Conservation (phyloP, 2,888 invertebrate genomes). For the Coecobrya sp. region DNA sequence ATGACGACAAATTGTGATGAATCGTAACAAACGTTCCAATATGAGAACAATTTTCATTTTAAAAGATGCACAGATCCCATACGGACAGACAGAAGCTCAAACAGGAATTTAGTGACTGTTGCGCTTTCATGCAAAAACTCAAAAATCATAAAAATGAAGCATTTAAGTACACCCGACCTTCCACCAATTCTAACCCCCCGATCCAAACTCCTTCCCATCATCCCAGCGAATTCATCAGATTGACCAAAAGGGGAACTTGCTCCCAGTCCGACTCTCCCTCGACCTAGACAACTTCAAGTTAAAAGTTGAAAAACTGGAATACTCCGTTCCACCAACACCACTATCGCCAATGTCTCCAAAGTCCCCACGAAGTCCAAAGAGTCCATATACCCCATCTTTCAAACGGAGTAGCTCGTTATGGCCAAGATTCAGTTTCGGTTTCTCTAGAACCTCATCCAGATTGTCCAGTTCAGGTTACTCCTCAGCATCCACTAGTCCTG, state of each 20-base stretch:
- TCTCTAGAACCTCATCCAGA: not conserved
- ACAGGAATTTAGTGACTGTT: too few species aligned
- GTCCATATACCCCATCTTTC: not conserved
- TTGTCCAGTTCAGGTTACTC: not conserved
- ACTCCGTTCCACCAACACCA: not conserved
- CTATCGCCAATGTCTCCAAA: not conserved
- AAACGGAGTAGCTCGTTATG: not conserved
- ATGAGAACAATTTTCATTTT: too few species aligned
- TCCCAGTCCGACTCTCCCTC: not conserved
- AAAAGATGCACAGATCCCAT: too few species aligned
- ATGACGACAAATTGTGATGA: too few species aligned
- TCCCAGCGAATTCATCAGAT: not conserved
- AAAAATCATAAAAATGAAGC: too few species aligned
- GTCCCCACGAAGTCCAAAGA: not conserved
- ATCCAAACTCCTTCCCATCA: not conserved
- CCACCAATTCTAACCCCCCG: too few species aligned
- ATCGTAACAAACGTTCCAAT: too few species aligned
- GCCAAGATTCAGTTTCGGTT: not conserved
- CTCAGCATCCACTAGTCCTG: not conserved
- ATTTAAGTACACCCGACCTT: not conserved
- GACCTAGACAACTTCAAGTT: not conserved
- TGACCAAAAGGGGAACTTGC: slow-evolving; percentile 7
- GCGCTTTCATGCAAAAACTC: too few species aligned
- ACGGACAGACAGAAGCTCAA: too few species aligned
- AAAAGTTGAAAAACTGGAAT: slow-evolving; percentile 29